phyloP scores from a whole-genome alignment of 1,140 invertebrate species.

The Neodiprion fabricii region DNA sequence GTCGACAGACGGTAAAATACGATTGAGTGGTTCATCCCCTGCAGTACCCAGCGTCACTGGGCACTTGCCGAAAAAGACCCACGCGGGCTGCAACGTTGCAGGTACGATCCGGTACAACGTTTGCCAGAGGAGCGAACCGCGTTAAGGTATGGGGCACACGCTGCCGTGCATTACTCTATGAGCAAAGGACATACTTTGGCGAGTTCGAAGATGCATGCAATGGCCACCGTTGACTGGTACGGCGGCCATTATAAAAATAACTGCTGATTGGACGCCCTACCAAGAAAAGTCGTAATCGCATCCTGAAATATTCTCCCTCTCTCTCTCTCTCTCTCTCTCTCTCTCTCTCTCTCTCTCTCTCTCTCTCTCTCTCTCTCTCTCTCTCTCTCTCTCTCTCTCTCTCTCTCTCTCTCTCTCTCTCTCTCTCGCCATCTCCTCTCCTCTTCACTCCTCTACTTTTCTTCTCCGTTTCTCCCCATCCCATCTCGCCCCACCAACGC shows the following conservation, averaged over 20 bases:
- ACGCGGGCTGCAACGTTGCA: too few species aligned
- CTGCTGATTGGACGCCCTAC: conserved; percentile 62
- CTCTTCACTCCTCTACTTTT: conserved; percentile 21
- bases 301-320: conserved; percentile 52
- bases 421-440: conserved; percentile 20
- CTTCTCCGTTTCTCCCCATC: conserved; percentile 23
- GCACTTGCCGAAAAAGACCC: too few species aligned
- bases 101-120: too few species aligned
- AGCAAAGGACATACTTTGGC: conserved; percentile 44
- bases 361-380: conserved; percentile 16
- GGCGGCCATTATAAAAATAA: conserved; percentile 62
- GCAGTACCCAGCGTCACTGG: too few species aligned
- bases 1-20: too few species aligned
- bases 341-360: conserved; percentile 25
- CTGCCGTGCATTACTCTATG: conserved; percentile 6
- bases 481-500: conserved; percentile 11
- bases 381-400: not conserved
- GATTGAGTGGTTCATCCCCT: too few species aligned
- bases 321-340: conserved; percentile 24
- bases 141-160: too few species aligned
- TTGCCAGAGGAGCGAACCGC: too few species aligned
- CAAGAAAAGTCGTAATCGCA: conserved; percentile 64
- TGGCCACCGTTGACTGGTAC: conserved; percentile 37
- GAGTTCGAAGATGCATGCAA: conserved; percentile 39
- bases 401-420: not conserved